phyloP scores from a whole-genome alignment of 2,113 vertebrate species.

The Panurus biarmicus region DNA sequence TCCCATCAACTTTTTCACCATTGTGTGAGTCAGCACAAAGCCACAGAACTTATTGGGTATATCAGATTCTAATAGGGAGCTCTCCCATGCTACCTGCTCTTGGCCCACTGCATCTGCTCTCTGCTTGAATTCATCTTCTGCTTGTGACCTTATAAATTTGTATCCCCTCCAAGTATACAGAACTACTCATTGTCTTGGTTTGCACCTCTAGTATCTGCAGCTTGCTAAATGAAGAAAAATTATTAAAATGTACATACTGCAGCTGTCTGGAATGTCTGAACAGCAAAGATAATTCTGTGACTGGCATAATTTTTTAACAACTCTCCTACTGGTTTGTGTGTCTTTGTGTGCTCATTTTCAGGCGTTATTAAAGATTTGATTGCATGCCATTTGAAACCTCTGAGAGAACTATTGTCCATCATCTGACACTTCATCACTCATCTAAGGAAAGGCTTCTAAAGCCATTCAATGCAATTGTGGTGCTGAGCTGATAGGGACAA shows the following conservation, averaged over 20 bases:
- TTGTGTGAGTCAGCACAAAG: not conserved
- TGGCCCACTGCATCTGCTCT: not conserved
- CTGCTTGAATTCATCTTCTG: not conserved
- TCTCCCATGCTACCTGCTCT: not conserved
- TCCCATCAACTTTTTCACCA: not conserved
- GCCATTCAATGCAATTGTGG: not conserved
- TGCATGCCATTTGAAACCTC: not conserved
- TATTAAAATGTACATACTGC: not conserved
- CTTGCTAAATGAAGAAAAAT: not conserved
- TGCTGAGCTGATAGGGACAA: not conserved
- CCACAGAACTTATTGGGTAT: not conserved
- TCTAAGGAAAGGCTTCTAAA: not conserved
- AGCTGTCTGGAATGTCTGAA: not conserved
- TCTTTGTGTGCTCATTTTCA: not conserved
- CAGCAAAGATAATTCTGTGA: not conserved
- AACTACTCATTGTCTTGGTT: not conserved
- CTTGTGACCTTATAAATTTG: not conserved
- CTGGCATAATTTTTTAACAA: not conserved
- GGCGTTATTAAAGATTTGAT: not conserved
- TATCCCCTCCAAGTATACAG: not conserved
- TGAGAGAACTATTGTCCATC: not conserved
- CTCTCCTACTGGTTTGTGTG: not conserved
- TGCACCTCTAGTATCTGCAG: not conserved
- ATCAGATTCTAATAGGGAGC: not conserved
- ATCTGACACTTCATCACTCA: not conserved